These are phyloP conservation scores for Eucriotettix oculatus DNA, from an alignment of 2,888 invertebrate genomes.

Conservation along the genomic window DNA sequence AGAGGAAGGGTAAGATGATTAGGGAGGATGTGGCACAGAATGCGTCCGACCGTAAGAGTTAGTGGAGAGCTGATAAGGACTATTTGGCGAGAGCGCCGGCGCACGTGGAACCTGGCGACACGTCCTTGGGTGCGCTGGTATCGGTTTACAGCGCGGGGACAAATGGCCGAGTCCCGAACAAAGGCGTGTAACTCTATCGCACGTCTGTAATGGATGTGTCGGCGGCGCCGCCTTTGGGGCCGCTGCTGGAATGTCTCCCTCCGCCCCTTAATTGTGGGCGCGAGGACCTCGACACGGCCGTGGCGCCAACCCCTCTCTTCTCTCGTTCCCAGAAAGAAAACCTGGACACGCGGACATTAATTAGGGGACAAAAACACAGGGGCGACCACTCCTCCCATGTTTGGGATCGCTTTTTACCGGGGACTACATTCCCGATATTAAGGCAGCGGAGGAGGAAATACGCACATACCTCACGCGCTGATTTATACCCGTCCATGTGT, in stretches of 20 bases:
- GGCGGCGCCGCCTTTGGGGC: neutral
- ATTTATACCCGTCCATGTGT: too few relatives aligned
- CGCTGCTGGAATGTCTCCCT: neutral
- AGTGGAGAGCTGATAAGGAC: too few relatives aligned
- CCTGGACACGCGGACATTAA: neutral
- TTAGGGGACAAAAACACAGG: neutral
- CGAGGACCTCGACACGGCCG: neutral
- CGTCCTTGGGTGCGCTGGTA: neutral
- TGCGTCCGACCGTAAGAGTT: too few relatives aligned
- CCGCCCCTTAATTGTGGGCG: neutral
- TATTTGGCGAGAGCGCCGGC: neutral
- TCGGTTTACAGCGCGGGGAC: neutral
- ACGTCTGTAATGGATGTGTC: neutral
- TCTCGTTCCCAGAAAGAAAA: too few relatives aligned
- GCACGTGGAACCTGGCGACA: neutral
- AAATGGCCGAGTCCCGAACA: neutral
- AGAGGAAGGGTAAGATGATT: too few relatives aligned
- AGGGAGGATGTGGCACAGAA: too few relatives aligned
- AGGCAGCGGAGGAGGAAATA: too few relatives aligned
- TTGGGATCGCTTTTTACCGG: too few relatives aligned
- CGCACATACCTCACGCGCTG: too few relatives aligned
- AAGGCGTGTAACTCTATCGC: neutral
- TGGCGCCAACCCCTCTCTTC: neutral
- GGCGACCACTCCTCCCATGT: too few relatives aligned
- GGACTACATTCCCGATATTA: too few relatives aligned